Base-by-base conservation (phyloP, 2,113 vertebrate genomes). In the Pteronura brasiliensis region DNA sequence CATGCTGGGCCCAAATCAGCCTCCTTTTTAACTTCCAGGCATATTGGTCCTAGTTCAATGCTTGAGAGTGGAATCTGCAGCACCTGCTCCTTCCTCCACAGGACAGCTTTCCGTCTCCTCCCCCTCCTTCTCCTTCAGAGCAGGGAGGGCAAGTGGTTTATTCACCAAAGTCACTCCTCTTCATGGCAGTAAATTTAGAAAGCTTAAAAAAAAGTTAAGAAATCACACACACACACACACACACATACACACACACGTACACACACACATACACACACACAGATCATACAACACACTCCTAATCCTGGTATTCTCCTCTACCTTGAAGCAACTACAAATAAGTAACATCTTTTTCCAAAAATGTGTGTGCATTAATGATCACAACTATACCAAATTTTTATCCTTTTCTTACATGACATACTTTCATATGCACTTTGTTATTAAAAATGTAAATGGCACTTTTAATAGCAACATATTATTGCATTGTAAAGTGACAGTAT, bases 41-140 rank as follows among this genome's bases (percentile, higher is more conserved):
- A 7, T 20, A 1, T 4, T 9, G 29, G 5, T 57, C 5, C n/a
- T 42, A 9, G 9, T 21, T 36, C 52, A 29, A 21, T 1, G 34
- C 9, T 18, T 44, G 25, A 77, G 25, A 76, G 36, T 1, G 49
- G 0, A 36, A 20, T 4, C 4, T 21, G 12, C 4, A 7, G 1
- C 25, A 39, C 42, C 39, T 47, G 21, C 4, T 31, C 25, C 25
- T 65, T 63, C 39, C 49, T 31, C 6, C 74, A 10, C 8, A 59
- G 14, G 2, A 25, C 3, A 11, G 49, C n/a, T 4, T 29, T 76
- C 65, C 5, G 29, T 5, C 18, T 59, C 21, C 31, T 77, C 8
- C 2, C 71, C 31, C 18, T 25, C 14, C 7, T 74, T 6, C 63
- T 61, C 36, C 15, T 80, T 79, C 17, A 74, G 25, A 65, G 34